These are phyloP conservation scores for Leptinotarsa lineolata DNA, from an alignment of 1,140 invertebrate genomes.

Conservation along the genomic window DNA sequence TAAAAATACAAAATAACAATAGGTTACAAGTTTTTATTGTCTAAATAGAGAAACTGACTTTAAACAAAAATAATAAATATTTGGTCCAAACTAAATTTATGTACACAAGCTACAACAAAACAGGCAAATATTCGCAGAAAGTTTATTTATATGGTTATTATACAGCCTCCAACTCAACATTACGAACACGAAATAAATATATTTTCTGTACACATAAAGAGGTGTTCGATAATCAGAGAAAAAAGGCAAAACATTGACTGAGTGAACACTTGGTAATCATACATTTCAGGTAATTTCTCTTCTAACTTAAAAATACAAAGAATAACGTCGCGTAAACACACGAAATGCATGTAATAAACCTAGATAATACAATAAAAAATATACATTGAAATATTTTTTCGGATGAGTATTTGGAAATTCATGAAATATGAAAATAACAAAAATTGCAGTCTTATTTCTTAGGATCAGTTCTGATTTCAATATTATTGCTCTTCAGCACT, in stretches of 20 bases:
- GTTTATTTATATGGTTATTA: slow-evolving; percentile 55
- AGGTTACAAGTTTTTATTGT: slow-evolving; percentile 6
- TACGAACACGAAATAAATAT: slow-evolving; percentile 46
- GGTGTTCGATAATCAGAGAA: slow-evolving; percentile 31
- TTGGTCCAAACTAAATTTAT: slow-evolving; percentile 40
- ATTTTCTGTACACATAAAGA: slow-evolving; percentile 47
- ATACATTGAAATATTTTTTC: slow-evolving; percentile 37
- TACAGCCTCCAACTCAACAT: slow-evolving; percentile 38
- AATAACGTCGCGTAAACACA: slow-evolving; percentile 28
- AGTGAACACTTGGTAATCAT: slow-evolving; percentile 53
- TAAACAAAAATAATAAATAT: slow-evolving; percentile 28
- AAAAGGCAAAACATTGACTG: slow-evolving; percentile 45
- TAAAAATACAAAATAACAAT: slow-evolving; percentile 4
- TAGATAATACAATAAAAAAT: slow-evolving; percentile 45
- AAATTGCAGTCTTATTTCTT: slow-evolving; percentile 22
- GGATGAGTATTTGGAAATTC: slow-evolving; percentile 50
- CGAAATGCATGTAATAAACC: slow-evolving; percentile 42
- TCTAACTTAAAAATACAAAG: slow-evolving; percentile 35
- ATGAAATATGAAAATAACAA: slow-evolving; percentile 32
- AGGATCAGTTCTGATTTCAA: slow-evolving; percentile 17
- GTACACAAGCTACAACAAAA: slow-evolving; percentile 42
- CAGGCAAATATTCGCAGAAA: slow-evolving; percentile 43
- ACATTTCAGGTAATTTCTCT: slow-evolving; percentile 44
- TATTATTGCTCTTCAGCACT: slow-evolving; percentile 18
- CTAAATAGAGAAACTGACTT: slow-evolving; percentile 7